phyloP scores from a whole-genome alignment of 2,888 invertebrate genomes.

The Diploptera punctata region DNA sequence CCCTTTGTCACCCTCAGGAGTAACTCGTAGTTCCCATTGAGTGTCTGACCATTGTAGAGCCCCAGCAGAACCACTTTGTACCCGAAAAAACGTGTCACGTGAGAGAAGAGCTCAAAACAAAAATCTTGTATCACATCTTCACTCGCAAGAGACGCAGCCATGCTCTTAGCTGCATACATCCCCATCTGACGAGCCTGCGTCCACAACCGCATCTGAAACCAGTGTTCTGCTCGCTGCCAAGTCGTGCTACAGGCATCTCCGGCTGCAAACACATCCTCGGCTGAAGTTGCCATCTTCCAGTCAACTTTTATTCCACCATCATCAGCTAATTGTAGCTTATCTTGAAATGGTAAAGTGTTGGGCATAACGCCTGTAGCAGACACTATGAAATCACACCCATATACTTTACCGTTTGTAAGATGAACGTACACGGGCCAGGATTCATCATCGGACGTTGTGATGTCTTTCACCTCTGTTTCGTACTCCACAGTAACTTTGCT shows the following conservation, averaged over 20 bases:
- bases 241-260: constrained; percentile 91
- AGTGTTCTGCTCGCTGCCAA: constrained; percentile 80
- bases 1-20: constrained; percentile 83
- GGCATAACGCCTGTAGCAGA: constrained; percentile 95
- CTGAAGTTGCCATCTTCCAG: constrained; percentile 82
- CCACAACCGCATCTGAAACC: constrained; percentile 97
- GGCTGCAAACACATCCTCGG: constrained; percentile 85
- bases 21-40: constrained; percentile 80
- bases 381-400: constrained; percentile 88
- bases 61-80: constrained; percentile 92
- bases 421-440: constrained; percentile 73
- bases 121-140: constrained; percentile 85
- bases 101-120: constrained; percentile 97
- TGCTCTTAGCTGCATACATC: constrained; percentile 88
- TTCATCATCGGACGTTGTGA: constrained; percentile 53
- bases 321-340: constrained; percentile 57
- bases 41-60: constrained; percentile 89
- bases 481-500: constrained; percentile 56
- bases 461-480: constrained; percentile 52
- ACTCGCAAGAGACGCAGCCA: constrained; percentile 69
- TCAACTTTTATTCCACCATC: constrained; percentile 90
- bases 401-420: constrained; percentile 72
- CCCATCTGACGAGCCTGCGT: constrained; percentile 99
- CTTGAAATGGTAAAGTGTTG: constrained; percentile 53
- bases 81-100: constrained; percentile 94